Evolutionary conservation across 2,797 vertebrate genomes (phyloP).

Genomic region (Eulemur coronatus): DNA sequence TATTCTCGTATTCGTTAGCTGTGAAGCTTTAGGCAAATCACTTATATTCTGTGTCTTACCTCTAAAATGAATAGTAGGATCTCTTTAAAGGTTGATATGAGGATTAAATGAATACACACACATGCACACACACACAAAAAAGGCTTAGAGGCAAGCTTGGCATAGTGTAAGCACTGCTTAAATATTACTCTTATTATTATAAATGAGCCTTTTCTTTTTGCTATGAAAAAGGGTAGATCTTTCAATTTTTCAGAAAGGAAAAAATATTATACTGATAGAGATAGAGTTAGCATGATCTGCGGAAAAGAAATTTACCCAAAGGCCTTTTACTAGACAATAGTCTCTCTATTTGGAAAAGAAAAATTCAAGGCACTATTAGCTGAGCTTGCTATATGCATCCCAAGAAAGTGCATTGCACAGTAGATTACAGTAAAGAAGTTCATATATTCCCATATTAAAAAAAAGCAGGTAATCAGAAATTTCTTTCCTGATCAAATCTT

Average conservation of each 20-base stretch:
- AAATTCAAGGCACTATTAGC: not conserved
- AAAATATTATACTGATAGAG: not conserved
- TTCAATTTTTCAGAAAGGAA: not conserved
- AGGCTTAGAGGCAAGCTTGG: not conserved
- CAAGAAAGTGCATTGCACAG: not conserved
- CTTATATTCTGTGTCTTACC: not conserved
- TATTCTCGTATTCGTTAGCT: not conserved
- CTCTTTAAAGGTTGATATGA: not conserved
- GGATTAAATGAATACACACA: not conserved
- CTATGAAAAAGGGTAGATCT: not conserved
- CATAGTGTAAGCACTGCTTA: not conserved
- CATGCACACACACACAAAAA: not conserved
- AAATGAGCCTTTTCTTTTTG: not conserved
- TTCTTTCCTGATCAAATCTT: not conserved
- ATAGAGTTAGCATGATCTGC: not conserved
- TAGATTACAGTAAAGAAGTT: not conserved
- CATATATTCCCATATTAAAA: not conserved
- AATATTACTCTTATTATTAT: not conserved
- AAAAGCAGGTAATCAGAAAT: not conserved
- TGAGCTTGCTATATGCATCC: not conserved
- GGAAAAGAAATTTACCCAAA: not conserved
- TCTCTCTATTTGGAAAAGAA: not conserved
- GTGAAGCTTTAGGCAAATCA: not conserved
- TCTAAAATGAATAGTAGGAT: not conserved
- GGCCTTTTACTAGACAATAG: not conserved